Percentiles rank a stretch among this genome's conserved stretches.
Evolutionary conservation across 2,888 invertebrate genomes (phyloP).

Genomic region (Cryptus armator): DNA sequence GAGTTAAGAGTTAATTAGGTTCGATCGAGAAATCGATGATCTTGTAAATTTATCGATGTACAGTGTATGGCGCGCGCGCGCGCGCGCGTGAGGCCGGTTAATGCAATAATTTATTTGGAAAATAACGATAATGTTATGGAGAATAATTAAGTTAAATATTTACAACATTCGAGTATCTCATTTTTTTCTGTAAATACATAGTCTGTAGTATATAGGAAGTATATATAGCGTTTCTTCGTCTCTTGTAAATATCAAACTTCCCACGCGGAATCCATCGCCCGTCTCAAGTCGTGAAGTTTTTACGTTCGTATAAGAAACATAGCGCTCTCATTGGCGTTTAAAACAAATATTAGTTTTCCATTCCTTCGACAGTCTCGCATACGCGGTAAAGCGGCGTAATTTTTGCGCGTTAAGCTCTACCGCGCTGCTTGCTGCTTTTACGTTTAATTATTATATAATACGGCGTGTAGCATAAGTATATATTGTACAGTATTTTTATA

Average conservation of each 20-base stretch:
- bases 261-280: conserved; percentile 21
- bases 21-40: background rate
- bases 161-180: conserved; percentile 9
- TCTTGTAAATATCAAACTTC: conserved; percentile 63
- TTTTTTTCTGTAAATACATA: conserved; percentile 58
- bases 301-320: conserved; percentile 42
- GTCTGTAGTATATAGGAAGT: conserved; percentile 27
- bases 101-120: conserved; percentile 79
- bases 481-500: conserved; percentile 82
- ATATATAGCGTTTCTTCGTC: conserved; percentile 31
- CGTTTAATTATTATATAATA: conserved; percentile 39
- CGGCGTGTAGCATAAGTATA: conserved; percentile 56
- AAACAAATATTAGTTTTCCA: conserved; percentile 75
- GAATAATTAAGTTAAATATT: conserved; percentile 3
- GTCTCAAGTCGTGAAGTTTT: conserved; percentile 28
- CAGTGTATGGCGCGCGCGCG: conserved; percentile 40
- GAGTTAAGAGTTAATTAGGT: background rate
- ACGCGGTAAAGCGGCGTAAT: conserved; percentile 60
- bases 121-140: background rate
- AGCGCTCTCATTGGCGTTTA: conserved; percentile 41
- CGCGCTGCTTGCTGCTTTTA: conserved; percentile 51
- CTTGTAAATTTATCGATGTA: conserved; percentile 57
- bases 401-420: conserved; percentile 29
- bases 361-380: conserved; percentile 75
- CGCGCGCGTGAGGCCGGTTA: conserved; percentile 72